These are phyloP conservation scores for Gallinago undulata DNA, from an alignment of 2,113 vertebrate species.

Conservation along the genomic window DNA sequence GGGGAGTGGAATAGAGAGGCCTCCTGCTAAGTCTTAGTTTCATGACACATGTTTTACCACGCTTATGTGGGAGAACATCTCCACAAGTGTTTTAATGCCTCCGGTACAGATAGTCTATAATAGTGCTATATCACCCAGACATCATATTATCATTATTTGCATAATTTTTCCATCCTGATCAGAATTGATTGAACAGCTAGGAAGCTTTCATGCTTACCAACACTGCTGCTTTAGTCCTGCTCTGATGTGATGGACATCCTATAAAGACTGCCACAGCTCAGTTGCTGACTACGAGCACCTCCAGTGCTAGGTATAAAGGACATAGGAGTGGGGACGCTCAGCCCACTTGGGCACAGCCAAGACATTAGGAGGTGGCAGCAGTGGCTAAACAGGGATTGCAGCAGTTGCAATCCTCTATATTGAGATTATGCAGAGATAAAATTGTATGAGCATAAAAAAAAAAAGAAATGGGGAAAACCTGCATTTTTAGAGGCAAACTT, in stretches of 20 bases:
- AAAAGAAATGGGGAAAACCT: background rate
- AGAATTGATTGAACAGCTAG: background rate
- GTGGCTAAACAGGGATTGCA: background rate
- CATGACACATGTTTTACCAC: background rate
- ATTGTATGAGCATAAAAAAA: background rate
- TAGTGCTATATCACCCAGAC: background rate
- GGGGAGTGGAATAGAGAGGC: background rate
- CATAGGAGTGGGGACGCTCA: fast-evolving
- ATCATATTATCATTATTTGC: background rate
- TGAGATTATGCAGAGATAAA: background rate
- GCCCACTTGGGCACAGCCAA: fast-evolving
- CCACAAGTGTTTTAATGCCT: background rate
- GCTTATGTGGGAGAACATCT: background rate
- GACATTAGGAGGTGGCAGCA: background rate
- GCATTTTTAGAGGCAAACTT: background rate
- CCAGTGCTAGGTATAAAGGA: fast-evolving
- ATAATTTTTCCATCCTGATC: background rate
- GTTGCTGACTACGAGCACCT: background rate
- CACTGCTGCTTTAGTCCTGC: background rate
- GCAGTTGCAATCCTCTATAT: too few species aligned
- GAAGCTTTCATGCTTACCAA: background rate
- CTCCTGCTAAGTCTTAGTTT: background rate
- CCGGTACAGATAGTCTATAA: background rate
- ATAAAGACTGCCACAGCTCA: background rate
- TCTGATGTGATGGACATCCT: background rate